These are phyloP conservation scores for Scaptomyza graminum DNA, from an alignment of 1,140 invertebrate species.

Conservation along the genomic window DNA sequence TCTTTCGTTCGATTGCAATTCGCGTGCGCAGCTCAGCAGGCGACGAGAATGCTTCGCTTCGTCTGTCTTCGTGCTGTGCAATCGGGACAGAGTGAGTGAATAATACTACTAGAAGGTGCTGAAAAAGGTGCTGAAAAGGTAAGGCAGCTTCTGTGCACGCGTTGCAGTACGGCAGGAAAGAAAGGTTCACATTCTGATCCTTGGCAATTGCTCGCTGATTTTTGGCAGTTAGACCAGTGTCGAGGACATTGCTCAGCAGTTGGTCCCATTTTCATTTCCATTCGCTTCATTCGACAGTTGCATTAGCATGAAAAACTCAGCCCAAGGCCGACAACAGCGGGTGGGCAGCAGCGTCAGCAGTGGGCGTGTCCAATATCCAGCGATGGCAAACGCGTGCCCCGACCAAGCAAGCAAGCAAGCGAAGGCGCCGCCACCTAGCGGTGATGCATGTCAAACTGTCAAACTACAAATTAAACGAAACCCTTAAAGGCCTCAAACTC, in stretches of 20 bases:
- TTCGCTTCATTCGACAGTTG: constrained; percentile 14
- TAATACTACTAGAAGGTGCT: background rate
- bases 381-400: constrained; percentile 48
- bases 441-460: background rate
- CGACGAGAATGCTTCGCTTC: background rate
- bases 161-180: background rate
- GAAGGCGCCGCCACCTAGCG: constrained; percentile 41
- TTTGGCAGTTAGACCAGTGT: constrained; percentile 37
- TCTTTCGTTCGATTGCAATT: constrained; percentile 36
- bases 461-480: background rate
- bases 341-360: background rate
- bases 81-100: constrained; percentile 5
- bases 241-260: constrained; percentile 71
- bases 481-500: too few relatives aligned
- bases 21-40: constrained; percentile 71
- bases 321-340: constrained; percentile 44
- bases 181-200: background rate
- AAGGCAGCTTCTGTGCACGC: constrained; percentile 71
- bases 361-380: constrained; percentile 39
- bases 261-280: constrained; percentile 31
- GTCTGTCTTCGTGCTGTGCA: background rate
- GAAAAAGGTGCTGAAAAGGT: constrained; percentile 12
- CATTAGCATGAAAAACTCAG: constrained; percentile 49
- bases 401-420: too few relatives aligned
- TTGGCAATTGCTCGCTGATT: constrained; percentile 20